A percentile compares a stretch with the other conserved stretches of the same genome.
Conservation (phyloP, 2,113 vertebrate genomes). For the Otis tarda region DNA sequence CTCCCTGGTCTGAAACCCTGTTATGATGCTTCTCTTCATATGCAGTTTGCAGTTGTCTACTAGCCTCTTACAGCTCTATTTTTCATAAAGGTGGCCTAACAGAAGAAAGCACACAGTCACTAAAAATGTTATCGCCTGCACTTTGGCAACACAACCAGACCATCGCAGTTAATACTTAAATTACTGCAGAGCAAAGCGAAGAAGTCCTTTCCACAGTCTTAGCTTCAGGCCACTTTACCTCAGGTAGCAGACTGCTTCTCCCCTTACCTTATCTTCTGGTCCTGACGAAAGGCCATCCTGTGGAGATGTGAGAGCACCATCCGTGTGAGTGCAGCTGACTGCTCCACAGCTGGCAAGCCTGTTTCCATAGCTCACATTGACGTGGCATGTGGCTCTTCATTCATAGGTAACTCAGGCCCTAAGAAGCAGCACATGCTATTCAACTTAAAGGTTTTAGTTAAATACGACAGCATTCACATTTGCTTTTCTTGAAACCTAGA, state of each 20-base stretch:
- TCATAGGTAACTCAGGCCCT: background rate
- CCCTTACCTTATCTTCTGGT: background rate
- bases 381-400: background rate
- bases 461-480: background rate
- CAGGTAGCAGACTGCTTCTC: background rate
- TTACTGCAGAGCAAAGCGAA: background rate
- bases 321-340: accelerated
- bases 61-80: background rate
- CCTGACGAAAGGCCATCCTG: background rate
- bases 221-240: background rate
- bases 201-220: background rate
- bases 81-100: background rate
- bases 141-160: background rate
- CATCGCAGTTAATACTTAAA: background rate
- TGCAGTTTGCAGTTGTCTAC: background rate
- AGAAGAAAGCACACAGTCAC: background rate
- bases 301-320: background rate
- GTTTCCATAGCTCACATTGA: background rate
- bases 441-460: background rate
- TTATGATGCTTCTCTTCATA: background rate
- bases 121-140: background rate
- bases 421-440: background rate
- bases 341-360: background rate
- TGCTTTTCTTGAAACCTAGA: background rate
- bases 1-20: background rate